Conservation (phyloP, 1,140 invertebrate genomes). For the Pissodes strobi region DNA sequence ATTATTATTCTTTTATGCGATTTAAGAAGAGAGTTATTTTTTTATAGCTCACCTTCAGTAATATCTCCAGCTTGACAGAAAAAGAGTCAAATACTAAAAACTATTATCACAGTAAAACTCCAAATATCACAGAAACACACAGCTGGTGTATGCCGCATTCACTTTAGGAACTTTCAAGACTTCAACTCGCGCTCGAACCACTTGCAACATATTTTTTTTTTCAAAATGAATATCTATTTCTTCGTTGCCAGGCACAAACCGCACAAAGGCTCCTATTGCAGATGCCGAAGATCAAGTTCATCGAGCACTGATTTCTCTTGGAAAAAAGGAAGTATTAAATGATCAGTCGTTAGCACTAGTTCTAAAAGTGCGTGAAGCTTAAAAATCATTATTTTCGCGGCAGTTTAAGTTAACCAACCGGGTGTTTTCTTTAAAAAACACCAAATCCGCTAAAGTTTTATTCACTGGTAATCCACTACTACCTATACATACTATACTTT, state of each 20-base stretch:
- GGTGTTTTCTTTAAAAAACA: not conserved
- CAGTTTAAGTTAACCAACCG: not conserved
- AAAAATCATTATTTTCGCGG: conserved; percentile 9
- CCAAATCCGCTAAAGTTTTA: not conserved
- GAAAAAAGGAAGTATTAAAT: not conserved
- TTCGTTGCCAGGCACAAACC: not conserved
- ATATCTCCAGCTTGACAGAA: conserved; percentile 21
- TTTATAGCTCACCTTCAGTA: conserved; percentile 12
- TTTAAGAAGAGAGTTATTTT: no score
- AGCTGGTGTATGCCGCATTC: not conserved
- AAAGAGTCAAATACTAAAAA: conserved; percentile 9
- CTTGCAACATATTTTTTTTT: not conserved
- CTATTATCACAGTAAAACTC: conserved; percentile 12
- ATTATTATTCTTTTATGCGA: no score
- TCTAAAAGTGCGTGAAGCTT: conserved; percentile 1
- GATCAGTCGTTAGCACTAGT: conserved; percentile 4
- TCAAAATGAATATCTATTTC: not conserved
- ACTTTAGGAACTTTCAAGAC: conserved; percentile 20
- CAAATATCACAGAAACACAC: conserved; percentile 19
- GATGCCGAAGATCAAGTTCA: conserved; percentile 7
- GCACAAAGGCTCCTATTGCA: not conserved
- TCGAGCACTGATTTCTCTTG: not conserved
- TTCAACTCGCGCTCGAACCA: not conserved
- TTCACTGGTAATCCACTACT: no score
- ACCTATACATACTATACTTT: no score